These are phyloP conservation scores for Drosophila leontia DNA, from an alignment of 1,140 invertebrate genomes.

Conservation along the genomic window DNA sequence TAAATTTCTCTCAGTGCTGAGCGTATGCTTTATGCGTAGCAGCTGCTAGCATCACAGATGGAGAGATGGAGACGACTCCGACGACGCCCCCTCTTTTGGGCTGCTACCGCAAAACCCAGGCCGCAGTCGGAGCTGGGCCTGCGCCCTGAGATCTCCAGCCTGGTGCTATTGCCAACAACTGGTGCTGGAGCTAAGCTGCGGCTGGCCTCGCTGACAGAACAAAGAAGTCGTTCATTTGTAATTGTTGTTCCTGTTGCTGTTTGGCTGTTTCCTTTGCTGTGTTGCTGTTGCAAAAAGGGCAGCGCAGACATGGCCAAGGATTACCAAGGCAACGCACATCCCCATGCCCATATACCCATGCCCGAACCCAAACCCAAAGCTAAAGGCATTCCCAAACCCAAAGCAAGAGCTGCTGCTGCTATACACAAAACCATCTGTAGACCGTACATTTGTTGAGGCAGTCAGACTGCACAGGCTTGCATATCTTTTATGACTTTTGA, in stretches of 20 bases:
- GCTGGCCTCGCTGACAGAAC: constrained; percentile 75
- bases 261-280: constrained; percentile 37
- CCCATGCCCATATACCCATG: constrained; percentile 14
- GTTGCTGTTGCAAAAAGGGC: constrained; percentile 67
- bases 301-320: constrained; percentile 60
- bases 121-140: constrained; percentile 3
- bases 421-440: constrained; percentile 45
- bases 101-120: constrained; percentile 59
- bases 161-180: constrained; percentile 30
- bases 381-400: constrained; percentile 19
- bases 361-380: constrained; percentile 23
- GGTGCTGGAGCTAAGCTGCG: constrained; percentile 39
- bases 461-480: constrained; percentile 48
- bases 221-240: constrained; percentile 84
- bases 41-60: constrained; percentile 64
- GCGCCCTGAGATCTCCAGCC: constrained; percentile 10
- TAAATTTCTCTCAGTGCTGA: constrained; percentile 22
- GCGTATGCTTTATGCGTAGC: constrained; percentile 78
- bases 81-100: constrained; percentile 78
- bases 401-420: constrained; percentile 16
- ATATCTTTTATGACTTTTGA: constrained; percentile 83
- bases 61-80: constrained; percentile 65
- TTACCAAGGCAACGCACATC: constrained; percentile 64
- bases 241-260: constrained; percentile 72
- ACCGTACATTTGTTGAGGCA: constrained; percentile 63